A percentile compares a stretch with the other conserved stretches of the same genome.
Evolutionary conservation across 2,113 vertebrate species (phyloP).

Genomic region (Scortum barcoo): DNA sequence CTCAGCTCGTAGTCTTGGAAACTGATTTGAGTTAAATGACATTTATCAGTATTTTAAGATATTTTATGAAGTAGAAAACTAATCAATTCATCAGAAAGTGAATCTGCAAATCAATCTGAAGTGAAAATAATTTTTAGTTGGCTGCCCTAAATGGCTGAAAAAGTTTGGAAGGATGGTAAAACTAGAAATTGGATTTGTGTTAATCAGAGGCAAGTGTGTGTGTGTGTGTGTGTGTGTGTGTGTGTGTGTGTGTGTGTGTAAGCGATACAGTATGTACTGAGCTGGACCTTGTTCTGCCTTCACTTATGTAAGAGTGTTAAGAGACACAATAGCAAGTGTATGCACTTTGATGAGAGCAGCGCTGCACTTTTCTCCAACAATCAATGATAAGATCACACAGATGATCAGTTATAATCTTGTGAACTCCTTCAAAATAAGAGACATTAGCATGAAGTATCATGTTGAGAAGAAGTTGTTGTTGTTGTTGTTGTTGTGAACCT

Average conservation of each 20-base stretch:
- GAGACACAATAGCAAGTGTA: conserved; percentile 40
- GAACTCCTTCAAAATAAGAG: neutral
- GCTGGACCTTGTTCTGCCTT: conserved; percentile 8
- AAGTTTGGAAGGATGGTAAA: too few species aligned
- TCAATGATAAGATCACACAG: too few species aligned
- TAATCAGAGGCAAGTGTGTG: neutral
- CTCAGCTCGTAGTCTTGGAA: neutral
- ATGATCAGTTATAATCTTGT: neutral
- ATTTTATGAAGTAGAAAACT: neutral
- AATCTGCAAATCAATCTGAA: neutral
- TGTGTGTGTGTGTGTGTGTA: conserved; percentile 15
- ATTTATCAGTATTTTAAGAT: neutral
- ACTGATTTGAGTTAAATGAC: too few species aligned
- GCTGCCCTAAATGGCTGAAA: too few species aligned
- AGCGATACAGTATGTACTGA: conserved; percentile 5
- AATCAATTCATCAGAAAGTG: neutral
- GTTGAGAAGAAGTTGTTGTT: neutral
- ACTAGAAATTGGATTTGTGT: too few species aligned
- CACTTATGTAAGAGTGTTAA: conserved; percentile 54
- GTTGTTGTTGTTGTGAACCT: neutral
- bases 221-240: conserved; percentile 22
- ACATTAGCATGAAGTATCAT: neutral
- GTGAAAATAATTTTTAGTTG: neutral
- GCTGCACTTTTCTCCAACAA: too few species aligned
- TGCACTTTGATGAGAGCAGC: neutral